These are phyloP conservation scores for Dioctria rufipes DNA, from an alignment of 2,888 invertebrate genomes.

Conservation along the genomic window DNA sequence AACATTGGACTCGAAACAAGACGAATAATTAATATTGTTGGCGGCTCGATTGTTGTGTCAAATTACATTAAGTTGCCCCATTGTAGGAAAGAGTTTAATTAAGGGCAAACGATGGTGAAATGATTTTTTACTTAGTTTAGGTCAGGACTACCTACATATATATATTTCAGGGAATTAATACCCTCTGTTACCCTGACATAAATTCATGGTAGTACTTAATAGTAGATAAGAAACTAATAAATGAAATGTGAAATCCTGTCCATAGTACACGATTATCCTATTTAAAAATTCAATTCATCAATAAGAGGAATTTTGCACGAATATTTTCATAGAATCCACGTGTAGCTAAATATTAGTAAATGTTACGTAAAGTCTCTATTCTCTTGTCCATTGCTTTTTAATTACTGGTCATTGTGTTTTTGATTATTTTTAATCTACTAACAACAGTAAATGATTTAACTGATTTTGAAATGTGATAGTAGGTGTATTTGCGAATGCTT, in stretches of 20 bases:
- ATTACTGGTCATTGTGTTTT: too few species aligned
- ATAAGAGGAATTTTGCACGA: too few species aligned
- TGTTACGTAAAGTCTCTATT: too few species aligned
- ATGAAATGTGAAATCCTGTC: too few species aligned
- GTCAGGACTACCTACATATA: constrained; percentile 22
- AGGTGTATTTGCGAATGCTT: not conserved
- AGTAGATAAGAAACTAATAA: not conserved
- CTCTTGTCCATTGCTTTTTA: too few species aligned
- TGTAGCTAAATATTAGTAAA: too few species aligned
- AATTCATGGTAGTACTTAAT: constrained; percentile 5
- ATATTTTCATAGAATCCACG: too few species aligned
- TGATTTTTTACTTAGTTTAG: constrained; percentile 23
- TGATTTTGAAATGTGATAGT: not conserved
- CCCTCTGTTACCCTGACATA: constrained; percentile 26
- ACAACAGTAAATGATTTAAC: not conserved
- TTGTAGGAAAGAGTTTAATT: constrained; percentile 8
- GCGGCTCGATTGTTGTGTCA: constrained; percentile 23
- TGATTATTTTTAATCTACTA: too few species aligned
- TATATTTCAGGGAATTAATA: not conserved
- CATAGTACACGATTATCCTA: too few species aligned
- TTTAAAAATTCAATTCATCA: too few species aligned
- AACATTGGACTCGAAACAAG: constrained; percentile 36
- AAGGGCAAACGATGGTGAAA: constrained; percentile 31
- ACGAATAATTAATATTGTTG: constrained; percentile 25
- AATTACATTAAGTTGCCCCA: not conserved